Evolutionary conservation across 2,113 vertebrate genomes (phyloP), one percentile per base, ranked within the genome.

Genomic region (Erinaceus europaeus): DNA sequence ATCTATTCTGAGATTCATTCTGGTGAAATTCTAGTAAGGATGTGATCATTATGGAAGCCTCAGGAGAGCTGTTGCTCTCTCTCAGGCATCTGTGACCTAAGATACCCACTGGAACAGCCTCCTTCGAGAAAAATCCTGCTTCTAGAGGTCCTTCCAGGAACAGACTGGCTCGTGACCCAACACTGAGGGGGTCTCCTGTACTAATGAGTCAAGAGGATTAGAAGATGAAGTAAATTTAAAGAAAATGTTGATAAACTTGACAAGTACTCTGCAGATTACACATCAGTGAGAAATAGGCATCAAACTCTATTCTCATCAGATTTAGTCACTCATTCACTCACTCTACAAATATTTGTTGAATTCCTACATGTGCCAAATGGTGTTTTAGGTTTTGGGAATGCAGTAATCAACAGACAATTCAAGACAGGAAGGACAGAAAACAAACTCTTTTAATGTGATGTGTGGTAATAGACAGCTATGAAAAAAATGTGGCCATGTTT

Each of bases 331-430:
- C 57, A 23, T 55, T 85, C 55, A 46, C 89, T 93, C 82, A 94
- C 55, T 84, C 77, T 40, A 72, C 92, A 94, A 94, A 86, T 94
- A 89, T 92, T 94, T 94, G 87, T 65, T 89, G 59, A 87, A 75
- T 62, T 64, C 36, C 17, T 78, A 4, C 48, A 57, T 50, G 55
- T 69, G 78, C 87, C 88, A 92, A 62, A 84, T 48, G n/a, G 64
- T 87, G 42, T 89, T 88, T 64, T 61, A 81, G 89, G 77, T 64
- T 38, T 61, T 64, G 11, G 57, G 73, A 90, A 90, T 55, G 69
- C 57, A 38, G 36, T 38, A 44, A 38, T 55, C n/a, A 59, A 53
- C 32, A 32, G 65, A 53, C 61, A 84, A 27, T 57, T 29, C 64
- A 84, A 38, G 27, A n/a, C 12, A 20, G 59, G 34, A 61, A 34